These are phyloP conservation scores for Boloria selene DNA, from an alignment of 2,888 invertebrate genomes.

Conservation along the genomic window DNA sequence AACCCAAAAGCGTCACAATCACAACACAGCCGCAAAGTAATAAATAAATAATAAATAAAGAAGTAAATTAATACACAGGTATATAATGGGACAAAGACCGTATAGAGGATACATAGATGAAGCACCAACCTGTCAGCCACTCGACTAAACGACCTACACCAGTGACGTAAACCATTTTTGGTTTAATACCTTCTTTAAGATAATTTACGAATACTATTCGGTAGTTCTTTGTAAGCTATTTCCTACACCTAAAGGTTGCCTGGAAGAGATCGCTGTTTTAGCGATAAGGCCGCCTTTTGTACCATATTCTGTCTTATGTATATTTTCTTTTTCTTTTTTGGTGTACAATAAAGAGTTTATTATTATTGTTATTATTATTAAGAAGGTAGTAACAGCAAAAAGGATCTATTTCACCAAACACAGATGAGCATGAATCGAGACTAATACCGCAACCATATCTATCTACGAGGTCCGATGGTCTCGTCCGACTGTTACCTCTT, in stretches of 20 bases:
- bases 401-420: slow-evolving; percentile 50
- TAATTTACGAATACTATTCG: too few relatives aligned
- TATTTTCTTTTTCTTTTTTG: too few relatives aligned
- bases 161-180: slow-evolving; percentile 55
- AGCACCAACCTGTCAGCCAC: slow-evolving; percentile 77
- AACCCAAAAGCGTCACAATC: slow-evolving; percentile 61
- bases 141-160: slow-evolving; percentile 68
- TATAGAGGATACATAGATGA: slow-evolving; percentile 71
- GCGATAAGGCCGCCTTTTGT: too few relatives aligned
- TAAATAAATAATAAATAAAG: slow-evolving; percentile 61
- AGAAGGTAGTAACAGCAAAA: slow-evolving; percentile 16
- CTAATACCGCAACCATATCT: slow-evolving; percentile 74
- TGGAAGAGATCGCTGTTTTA: too few relatives aligned
- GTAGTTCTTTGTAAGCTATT: neutral
- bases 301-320: too few relatives aligned
- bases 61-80: slow-evolving; percentile 67
- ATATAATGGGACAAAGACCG: slow-evolving; percentile 51
- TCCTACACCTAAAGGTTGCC: too few relatives aligned
- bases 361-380: too few relatives aligned
- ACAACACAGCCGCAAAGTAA: slow-evolving; percentile 65
- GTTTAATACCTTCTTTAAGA: neutral
- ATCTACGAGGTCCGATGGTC: slow-evolving; percentile 56
- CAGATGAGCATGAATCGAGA: slow-evolving; percentile 64
- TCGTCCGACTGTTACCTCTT: slow-evolving; percentile 88
- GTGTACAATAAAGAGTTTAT: too few relatives aligned